These are phyloP conservation scores for Tetraneura akinire DNA, from an alignment of 1,140 invertebrate species.

Conservation along the genomic window DNA sequence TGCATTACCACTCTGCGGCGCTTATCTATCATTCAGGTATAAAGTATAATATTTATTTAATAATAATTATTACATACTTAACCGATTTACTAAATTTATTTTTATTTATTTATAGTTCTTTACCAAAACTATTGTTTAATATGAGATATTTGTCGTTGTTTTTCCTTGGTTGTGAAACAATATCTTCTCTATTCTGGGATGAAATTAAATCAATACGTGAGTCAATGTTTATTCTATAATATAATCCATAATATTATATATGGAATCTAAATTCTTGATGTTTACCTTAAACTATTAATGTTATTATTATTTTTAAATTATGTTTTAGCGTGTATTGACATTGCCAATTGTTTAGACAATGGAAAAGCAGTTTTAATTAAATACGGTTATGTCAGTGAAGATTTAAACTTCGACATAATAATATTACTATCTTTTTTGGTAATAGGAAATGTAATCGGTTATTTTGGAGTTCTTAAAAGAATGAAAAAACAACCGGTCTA, in stretches of 20 bases:
- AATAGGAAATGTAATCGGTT: slow-evolving; percentile 16
- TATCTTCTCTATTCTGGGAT: slow-evolving; percentile 70
- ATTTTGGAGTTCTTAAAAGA: slow-evolving; percentile 24
- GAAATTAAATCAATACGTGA: slow-evolving; percentile 65
- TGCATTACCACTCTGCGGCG: slow-evolving; percentile 66
- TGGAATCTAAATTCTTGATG: not conserved
- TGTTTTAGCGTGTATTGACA: slow-evolving; percentile 26
- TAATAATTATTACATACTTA: not conserved
- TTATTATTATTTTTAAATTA: not conserved
- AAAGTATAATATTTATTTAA: slow-evolving; percentile 31
- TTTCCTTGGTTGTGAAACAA: slow-evolving; percentile 69
- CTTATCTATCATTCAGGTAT: slow-evolving; percentile 67
- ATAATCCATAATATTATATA: no score
- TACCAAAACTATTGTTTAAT: slow-evolving; percentile 62
- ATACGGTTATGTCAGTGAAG: slow-evolving; percentile 18
- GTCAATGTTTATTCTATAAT: slow-evolving; percentile 1
- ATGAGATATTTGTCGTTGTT: slow-evolving; percentile 69
- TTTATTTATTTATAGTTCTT: slow-evolving; percentile 54
- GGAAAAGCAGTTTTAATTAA: slow-evolving; percentile 29
- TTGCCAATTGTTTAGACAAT: slow-evolving; percentile 29
- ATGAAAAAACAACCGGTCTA: slow-evolving; percentile 43
- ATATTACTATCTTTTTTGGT: not conserved
- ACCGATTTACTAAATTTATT: not conserved
- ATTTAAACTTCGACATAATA: slow-evolving; percentile 13
- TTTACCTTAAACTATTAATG: not conserved